These are phyloP conservation scores for Herminia tarsipennalis DNA, from an alignment of 2,888 invertebrate genomes.

Conservation along the genomic window DNA sequence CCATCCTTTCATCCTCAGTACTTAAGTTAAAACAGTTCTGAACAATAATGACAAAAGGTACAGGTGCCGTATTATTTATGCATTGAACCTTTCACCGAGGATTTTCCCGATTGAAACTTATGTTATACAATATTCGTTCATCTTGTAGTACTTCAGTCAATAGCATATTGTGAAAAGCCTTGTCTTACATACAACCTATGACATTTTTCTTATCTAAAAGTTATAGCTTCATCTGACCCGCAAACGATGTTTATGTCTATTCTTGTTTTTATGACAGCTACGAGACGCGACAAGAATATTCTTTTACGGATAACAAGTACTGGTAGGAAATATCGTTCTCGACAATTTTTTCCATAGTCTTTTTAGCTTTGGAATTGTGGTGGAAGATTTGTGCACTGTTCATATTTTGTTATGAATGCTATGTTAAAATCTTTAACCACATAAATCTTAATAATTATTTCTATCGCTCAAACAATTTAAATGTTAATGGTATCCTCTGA, in stretches of 20 bases:
- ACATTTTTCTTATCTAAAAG: conserved; percentile 40
- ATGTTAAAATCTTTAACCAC: no score
- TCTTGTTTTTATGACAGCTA: conserved; percentile 45
- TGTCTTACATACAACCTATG: no score
- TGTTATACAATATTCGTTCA: not conserved
- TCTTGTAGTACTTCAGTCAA: no score
- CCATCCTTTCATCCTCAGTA: conserved; percentile 10
- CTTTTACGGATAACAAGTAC: conserved; percentile 39
- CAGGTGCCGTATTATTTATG: conserved; percentile 13
- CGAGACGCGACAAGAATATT: conserved; percentile 43
- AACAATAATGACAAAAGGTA: conserved; percentile 7
- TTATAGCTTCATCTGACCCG: conserved; percentile 46
- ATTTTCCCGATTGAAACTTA: conserved; percentile 8
- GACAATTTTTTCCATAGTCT: conserved; percentile 5
- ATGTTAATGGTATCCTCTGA: no score
- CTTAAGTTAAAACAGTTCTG: conserved; percentile 14
- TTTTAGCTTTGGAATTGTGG: not conserved
- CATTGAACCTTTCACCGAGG: conserved; percentile 7
- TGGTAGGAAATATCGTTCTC: conserved; percentile 21
- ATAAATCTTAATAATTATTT: no score
- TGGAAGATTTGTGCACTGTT: no score
- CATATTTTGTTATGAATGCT: no score
- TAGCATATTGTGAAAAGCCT: no score
- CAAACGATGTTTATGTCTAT: conserved; percentile 32
- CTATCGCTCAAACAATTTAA: no score